Base-by-base conservation (phyloP, 2,797 vertebrate genomes). In the Molothrus ater region DNA sequence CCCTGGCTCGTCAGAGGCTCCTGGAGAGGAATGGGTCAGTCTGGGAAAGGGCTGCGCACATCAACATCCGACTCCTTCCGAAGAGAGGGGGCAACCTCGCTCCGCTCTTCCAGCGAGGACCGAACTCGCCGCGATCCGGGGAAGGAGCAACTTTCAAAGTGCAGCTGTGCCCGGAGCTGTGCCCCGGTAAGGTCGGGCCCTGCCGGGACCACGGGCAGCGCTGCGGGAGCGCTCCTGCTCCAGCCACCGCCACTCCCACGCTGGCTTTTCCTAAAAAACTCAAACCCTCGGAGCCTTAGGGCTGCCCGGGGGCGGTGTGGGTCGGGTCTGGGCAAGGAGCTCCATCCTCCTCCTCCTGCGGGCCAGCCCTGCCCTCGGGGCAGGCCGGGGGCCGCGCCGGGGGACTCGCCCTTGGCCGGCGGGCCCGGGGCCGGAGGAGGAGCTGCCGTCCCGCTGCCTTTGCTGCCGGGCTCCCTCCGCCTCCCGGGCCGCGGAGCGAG, bases 391-490 rank as follows among this genome's bases (percentile, higher is more conserved):
- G 29, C 56, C 38, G 51, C 5, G 42, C 79, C 57, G 50, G 11
- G 42, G 64, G 24, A 57, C 57, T 83, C 57, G 71, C 79, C 71
- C 56, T 50, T 29, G 31, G 50, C 43, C 75, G 31, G 8, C 26
- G 59, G 53, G 63, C 18, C 76, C 11, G 47, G 68, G 51, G 57
- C 31, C 71, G 71, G 69, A 50, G 66, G 69, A 85, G 94, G 82
- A 38, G 65, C 69, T 9, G n/a, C 38, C 68, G 82, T 74, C 79
- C 72, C 56, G 50, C 86, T 87, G 28, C 82, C 25, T 87, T 84
- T 36, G 50, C 68, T 73, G 82, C 88, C 79, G 81, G n/a, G 61
- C 70, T 85, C 66, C 89, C 91, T 86, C 88, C 91, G 53, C 93
- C 86, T 90, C 83, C 89, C 64, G 68, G 48, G 70, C 59, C 54